These are phyloP conservation scores for Xanthia icteritia DNA, from an alignment of 2,888 invertebrate genomes.

Conservation along the genomic window DNA sequence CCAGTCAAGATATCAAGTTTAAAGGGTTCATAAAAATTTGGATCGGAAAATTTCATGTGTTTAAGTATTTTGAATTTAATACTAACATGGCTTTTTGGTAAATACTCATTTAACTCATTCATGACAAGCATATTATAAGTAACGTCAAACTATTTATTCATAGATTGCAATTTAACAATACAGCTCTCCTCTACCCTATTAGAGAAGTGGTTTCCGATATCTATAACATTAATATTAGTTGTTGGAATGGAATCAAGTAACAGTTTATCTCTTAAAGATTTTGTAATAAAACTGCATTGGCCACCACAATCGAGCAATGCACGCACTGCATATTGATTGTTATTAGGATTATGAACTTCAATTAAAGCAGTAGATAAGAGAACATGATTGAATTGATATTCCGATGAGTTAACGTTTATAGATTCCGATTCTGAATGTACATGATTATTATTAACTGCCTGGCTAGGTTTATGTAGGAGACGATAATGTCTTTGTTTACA, in stretches of 20 bases:
- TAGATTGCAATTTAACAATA: no score
- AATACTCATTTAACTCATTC: no score
- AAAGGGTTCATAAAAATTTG: no score
- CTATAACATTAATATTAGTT: background rate
- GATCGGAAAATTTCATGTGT: no score
- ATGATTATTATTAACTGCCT: constrained; percentile 2
- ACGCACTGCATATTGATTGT: background rate
- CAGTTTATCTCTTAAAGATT: background rate
- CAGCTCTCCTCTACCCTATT: no score
- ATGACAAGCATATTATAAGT: no score
- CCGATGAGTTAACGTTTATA: constrained; percentile 2
- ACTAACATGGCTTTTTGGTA: no score
- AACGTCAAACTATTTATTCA: no score
- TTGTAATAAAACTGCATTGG: background rate
- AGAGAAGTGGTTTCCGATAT: no score
- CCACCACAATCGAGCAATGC: background rate
- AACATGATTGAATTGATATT: background rate
- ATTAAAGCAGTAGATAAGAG: constrained; percentile 1
- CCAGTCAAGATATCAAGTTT: no score
- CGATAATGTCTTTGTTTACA: background rate
- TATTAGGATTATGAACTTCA: background rate
- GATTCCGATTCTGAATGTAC: background rate
- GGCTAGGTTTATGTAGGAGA: background rate
- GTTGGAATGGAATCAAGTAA: background rate
- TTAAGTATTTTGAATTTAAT: no score